Evolutionary conservation across 2,113 vertebrate genomes (phyloP).

Genomic region (Hemiprocne comata): DNA sequence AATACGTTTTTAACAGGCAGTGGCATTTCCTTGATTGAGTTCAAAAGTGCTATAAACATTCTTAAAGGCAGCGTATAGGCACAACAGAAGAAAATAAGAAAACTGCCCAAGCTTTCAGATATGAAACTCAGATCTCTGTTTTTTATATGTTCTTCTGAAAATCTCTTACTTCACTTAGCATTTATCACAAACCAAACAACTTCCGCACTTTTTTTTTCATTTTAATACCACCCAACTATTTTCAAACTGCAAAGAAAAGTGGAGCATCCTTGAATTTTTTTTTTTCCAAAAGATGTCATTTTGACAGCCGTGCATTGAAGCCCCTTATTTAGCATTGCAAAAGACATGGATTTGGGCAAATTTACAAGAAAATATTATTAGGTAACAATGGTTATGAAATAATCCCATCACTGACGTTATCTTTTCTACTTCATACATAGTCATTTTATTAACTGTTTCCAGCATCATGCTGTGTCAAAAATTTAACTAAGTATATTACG

Average conservation of each 20-base stretch:
- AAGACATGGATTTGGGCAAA: conserved; percentile 18
- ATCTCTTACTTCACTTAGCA: neutral
- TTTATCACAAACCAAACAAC: neutral
- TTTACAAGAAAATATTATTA: neutral
- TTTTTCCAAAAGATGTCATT: conserved; percentile 17
- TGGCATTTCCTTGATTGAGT: neutral
- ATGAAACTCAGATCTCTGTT: neutral
- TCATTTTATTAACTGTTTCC: neutral
- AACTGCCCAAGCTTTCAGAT: neutral
- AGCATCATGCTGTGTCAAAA: neutral
- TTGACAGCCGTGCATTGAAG: conserved; percentile 22
- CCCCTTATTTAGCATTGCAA: neutral
- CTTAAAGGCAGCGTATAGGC: neutral
- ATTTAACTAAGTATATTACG: neutral
- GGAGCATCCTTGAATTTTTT: neutral
- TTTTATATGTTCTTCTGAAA: neutral
- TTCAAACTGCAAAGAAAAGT: neutral
- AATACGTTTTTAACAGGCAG: conserved; percentile 1
- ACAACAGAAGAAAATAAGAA: neutral
- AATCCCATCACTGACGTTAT: neutral
- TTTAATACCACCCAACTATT: neutral
- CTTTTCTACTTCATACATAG: neutral
- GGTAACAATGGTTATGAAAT: neutral
- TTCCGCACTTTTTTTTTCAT: neutral
- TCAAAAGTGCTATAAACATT: neutral